Conservation (phyloP, 2,888 invertebrate species). For the Suillia variegata region DNA sequence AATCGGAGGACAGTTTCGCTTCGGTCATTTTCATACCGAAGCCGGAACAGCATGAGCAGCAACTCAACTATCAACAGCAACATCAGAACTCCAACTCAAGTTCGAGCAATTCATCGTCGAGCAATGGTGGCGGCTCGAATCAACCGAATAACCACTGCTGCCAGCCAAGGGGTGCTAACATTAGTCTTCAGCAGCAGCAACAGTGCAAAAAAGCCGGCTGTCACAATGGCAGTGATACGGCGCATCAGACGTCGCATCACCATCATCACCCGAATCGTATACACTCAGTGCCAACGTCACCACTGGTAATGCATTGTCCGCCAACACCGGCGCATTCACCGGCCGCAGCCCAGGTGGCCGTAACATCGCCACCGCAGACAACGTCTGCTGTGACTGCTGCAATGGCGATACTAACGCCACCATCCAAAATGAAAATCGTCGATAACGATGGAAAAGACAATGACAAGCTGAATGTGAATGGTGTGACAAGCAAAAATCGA, state of each 20-base stretch:
- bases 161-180: conserved; percentile 28
- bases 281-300: conserved; percentile 79
- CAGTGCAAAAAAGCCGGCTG: conserved; percentile 31
- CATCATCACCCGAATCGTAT: conserved; percentile 32
- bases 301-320: conserved; percentile 62
- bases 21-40: conserved; percentile 91
- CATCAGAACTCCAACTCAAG: conserved; percentile 57
- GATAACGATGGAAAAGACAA: conserved; percentile 36
- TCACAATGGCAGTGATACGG: conserved; percentile 31
- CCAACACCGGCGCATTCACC: conserved; percentile 61
- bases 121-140: conserved; percentile 50
- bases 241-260: conserved; percentile 3
- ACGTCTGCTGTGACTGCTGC: conserved; percentile 54
- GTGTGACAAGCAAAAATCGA: conserved; percentile 29
- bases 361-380: conserved; percentile 57
- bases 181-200: conserved; percentile 27
- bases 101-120: conserved; percentile 56
- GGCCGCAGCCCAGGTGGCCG: conserved; percentile 51
- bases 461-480: conserved; percentile 13
- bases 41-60: conserved; percentile 66
- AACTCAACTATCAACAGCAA: conserved; percentile 51
- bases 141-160: conserved; percentile 11
- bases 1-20: conserved; percentile 92
- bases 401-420: conserved; percentile 57
- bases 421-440: conserved; percentile 36